phyloP scores from a whole-genome alignment of 2,888 invertebrate species.

The Charanyca ferruginea region DNA sequence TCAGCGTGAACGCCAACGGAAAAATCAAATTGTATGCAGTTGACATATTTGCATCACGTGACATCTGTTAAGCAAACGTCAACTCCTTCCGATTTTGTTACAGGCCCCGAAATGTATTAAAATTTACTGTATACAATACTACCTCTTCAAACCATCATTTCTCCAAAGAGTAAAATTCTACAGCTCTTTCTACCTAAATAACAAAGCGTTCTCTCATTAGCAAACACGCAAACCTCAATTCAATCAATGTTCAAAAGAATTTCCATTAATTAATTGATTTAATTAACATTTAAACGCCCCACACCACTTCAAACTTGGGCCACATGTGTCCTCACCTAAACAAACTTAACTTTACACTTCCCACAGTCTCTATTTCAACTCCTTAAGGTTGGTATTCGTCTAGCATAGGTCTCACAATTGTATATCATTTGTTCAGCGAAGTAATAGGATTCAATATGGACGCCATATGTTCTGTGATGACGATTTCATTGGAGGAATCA shows the following conservation, averaged over 20 bases:
- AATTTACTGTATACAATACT: no score
- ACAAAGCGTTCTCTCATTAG: slow-evolving; percentile 9
- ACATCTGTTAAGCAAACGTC: no score
- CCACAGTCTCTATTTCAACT: not conserved
- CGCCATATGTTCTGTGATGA: slow-evolving; percentile 52
- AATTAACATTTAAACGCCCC: slow-evolving; percentile 32
- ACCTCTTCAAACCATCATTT: no score
- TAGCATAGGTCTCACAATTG: not conserved
- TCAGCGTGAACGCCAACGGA: no score
- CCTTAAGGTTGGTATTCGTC: not conserved
- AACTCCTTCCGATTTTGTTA: no score
- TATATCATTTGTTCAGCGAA: slow-evolving; percentile 36
- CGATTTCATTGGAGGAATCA: slow-evolving; percentile 55
- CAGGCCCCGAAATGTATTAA: no score
- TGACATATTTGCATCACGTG: no score
- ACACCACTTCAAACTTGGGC: slow-evolving; percentile 54
- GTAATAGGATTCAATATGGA: slow-evolving; percentile 50
- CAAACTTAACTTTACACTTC: slow-evolving; percentile 19
- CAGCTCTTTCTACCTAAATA: not conserved
- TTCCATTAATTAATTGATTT: slow-evolving; percentile 39
- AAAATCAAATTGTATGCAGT: no score
- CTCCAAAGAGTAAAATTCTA: not conserved
- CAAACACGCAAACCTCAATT: slow-evolving; percentile 15
- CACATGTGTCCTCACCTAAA: slow-evolving; percentile 16
- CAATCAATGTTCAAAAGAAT: slow-evolving; percentile 48